phyloP scores from a whole-genome alignment of 2,797 vertebrate species.

The Trichosurus vulpecula region DNA sequence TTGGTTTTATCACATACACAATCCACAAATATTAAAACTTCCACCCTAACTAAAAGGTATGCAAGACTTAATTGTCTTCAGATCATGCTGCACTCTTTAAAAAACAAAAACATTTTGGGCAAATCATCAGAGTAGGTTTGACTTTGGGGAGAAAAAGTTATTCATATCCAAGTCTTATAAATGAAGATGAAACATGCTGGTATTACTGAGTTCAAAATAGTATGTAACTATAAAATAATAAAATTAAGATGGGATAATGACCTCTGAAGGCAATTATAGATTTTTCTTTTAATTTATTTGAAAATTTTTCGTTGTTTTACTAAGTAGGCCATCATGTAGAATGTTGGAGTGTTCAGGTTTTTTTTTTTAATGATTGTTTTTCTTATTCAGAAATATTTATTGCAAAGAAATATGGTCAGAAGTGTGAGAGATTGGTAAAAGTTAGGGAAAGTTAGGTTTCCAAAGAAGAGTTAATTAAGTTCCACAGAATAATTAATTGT shows the following conservation, averaged over 20 bases:
- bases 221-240: conserved; percentile 24
- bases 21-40: no score
- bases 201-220: conserved; percentile 16
- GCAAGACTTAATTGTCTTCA: conserved; percentile 16
- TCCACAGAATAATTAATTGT: no score
- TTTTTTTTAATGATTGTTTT: neutral
- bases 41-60: no score
- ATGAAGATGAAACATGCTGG: neutral
- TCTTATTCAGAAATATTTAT: neutral
- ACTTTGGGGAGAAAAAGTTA: conserved; percentile 41
- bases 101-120: neutral
- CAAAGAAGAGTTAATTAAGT: no score
- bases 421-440: no score
- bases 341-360: neutral
- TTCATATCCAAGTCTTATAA: neutral
- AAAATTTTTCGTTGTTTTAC: neutral
- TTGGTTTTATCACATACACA: no score
- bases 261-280: neutral
- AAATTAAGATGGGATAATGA: neutral
- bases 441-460: no score
- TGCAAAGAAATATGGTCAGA: neutral
- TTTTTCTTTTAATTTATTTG: neutral
- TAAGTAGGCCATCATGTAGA: neutral
- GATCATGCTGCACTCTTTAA: neutral
- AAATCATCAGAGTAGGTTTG: conserved; percentile 19